Evolutionary conservation across 2,113 vertebrate genomes (phyloP).

Genomic region (Anolis sagrei): DNA sequence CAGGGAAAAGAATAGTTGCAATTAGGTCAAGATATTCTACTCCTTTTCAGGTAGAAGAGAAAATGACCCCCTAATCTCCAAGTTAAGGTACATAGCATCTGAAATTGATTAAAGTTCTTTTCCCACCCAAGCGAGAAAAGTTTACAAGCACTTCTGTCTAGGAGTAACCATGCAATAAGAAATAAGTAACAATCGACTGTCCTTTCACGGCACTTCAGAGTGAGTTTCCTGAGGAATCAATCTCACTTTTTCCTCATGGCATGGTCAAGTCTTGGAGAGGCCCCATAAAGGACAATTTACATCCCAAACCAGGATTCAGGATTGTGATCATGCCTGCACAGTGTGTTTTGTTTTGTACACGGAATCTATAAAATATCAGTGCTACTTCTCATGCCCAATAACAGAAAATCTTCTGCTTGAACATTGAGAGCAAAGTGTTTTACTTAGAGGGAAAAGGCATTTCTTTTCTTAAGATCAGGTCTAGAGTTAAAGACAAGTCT

Average conservation of each 20-base stretch:
- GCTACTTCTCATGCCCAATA: neutral
- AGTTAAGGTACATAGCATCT: neutral
- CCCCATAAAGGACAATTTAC: neutral
- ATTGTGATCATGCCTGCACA: neutral
- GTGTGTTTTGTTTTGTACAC: neutral
- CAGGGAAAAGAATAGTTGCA: neutral
- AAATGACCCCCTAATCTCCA: neutral
- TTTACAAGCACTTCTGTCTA: neutral
- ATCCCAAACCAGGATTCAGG: neutral
- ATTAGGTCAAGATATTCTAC: neutral
- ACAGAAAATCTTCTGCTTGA: neutral
- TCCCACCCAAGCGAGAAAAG: neutral
- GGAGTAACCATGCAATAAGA: neutral
- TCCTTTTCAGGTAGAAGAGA: neutral
- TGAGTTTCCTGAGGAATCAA: neutral
- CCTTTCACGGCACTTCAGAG: neutral
- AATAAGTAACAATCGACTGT: neutral
- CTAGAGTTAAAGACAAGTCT: neutral
- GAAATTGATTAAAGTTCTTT: neutral
- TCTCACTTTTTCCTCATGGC: too few species aligned
- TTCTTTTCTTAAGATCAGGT: neutral
- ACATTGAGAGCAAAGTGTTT: neutral
- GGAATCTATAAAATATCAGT: neutral
- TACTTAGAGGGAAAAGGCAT: neutral
- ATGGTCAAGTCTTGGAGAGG: neutral